Percentiles rank a stretch among this genome's conserved stretches.
Conservation (phyloP, 2,888 invertebrate species). For the Caenorhabditis doughertyi region DNA sequence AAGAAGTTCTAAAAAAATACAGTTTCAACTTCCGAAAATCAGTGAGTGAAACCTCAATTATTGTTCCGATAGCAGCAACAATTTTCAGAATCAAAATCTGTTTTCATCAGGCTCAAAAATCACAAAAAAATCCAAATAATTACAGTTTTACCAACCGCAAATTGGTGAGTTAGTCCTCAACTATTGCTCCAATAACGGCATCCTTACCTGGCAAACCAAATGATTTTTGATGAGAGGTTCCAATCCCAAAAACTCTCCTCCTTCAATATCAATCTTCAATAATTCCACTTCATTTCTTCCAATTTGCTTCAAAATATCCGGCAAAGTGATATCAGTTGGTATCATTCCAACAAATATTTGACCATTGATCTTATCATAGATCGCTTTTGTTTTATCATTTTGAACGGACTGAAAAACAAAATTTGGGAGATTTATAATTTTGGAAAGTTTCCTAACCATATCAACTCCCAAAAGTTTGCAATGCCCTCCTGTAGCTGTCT, state of each 20-base stretch:
- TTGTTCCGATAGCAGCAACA: too few species aligned
- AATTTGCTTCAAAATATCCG: neutral
- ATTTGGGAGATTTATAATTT: neutral
- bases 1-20: too few species aligned
- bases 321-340: slow-evolving; percentile 15
- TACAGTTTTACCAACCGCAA: too few species aligned
- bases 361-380: slow-evolving; percentile 24
- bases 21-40: too few species aligned
- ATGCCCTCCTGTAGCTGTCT: slow-evolving; percentile 9
- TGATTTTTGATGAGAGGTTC: slow-evolving; percentile 40
- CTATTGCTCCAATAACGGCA: too few species aligned
- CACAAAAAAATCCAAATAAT: too few species aligned
- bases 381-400: slow-evolving; percentile 3
- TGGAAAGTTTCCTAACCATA: too few species aligned
- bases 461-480: slow-evolving; percentile 50
- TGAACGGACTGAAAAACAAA: slow-evolving; percentile 12
- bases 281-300: slow-evolving; percentile 42
- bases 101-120: too few species aligned
- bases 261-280: slow-evolving; percentile 66
- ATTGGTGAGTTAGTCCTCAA: too few species aligned
- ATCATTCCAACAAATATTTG: slow-evolving; percentile 32
- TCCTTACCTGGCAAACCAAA: slow-evolving; percentile 52
- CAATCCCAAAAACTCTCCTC: slow-evolving; percentile 39
- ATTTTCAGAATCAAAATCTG: too few species aligned
- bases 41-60: too few species aligned